Conservation (phyloP, 2,888 invertebrate genomes). For the Tiphia femorata region DNA sequence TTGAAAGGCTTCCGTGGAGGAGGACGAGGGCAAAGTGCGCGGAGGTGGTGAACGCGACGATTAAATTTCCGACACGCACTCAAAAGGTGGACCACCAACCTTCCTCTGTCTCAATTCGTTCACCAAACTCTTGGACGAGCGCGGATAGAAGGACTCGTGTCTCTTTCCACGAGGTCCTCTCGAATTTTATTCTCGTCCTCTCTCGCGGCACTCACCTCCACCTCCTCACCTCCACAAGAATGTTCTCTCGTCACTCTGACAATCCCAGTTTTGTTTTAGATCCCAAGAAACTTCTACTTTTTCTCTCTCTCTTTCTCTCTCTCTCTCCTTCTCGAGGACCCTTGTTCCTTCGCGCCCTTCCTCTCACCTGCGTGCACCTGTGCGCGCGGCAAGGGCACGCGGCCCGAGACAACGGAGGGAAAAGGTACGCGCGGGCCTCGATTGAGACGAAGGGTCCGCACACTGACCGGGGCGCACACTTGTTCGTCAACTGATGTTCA, state of each 20-base stretch:
- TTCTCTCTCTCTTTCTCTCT: not conserved
- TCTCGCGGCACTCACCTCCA: not conserved
- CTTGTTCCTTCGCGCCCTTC: not conserved
- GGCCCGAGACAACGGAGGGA: not conserved
- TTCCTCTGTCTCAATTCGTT: too few species aligned
- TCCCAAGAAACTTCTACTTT: too few species aligned
- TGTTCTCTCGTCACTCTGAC: too few species aligned
- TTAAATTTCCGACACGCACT: too few species aligned
- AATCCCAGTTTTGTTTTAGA: too few species aligned
- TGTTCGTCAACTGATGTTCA: conserved; percentile 43
- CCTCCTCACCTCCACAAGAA: conserved; percentile 44
- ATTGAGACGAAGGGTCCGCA: too few species aligned
- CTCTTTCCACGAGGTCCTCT: conserved; percentile 6
- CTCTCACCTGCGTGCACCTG: too few species aligned
- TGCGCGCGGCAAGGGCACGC: not conserved
- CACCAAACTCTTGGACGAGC: too few species aligned
- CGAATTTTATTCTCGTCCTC: not conserved
- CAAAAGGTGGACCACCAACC: too few species aligned
- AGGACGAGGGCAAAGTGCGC: conserved; percentile 28
- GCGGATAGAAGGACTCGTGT: conserved; percentile 7
- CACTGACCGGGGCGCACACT: conserved; percentile 24
- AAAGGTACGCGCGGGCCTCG: not conserved
- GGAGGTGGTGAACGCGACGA: too few species aligned
- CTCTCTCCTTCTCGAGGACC: not conserved
- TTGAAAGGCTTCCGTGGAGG: not conserved